Percentiles rank a stretch among this genome's conserved stretches.
Conservation (phyloP, 2,113 vertebrate genomes). For the Esox niger region DNA sequence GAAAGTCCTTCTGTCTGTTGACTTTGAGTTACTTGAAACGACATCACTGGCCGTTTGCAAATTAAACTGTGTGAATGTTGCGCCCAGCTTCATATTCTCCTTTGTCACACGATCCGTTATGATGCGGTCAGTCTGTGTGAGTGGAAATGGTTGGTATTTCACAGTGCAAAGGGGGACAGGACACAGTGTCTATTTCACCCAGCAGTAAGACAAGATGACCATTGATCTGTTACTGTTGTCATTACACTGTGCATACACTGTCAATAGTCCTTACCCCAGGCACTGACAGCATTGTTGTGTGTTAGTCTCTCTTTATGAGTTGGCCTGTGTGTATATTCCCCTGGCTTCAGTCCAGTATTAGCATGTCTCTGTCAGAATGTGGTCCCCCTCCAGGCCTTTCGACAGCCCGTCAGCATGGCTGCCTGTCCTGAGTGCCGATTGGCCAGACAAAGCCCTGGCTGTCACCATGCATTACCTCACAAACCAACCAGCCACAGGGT, state of each 20-base stretch:
- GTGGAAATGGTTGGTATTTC: too few relatives aligned
- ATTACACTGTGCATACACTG: background rate
- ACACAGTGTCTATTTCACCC: background rate
- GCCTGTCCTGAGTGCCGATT: conserved; percentile 25
- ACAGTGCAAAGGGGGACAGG: background rate
- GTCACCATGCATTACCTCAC: conserved; percentile 48
- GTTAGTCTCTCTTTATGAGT: background rate
- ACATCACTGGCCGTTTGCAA: too few relatives aligned
- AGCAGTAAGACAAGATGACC: background rate
- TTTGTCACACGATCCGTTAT: too few relatives aligned
- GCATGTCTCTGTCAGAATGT: conserved; percentile 30
- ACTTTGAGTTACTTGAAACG: too few relatives aligned
- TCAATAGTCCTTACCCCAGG: conserved; percentile 2
- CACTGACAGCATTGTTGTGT: background rate
- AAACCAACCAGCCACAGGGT: conserved; percentile 12
- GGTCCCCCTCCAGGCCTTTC: conserved; percentile 26
- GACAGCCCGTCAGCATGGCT: conserved; percentile 32
- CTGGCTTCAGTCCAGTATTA: conserved; percentile 10
- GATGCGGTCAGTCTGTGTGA: too few relatives aligned
- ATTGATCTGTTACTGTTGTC: conserved; percentile 1
- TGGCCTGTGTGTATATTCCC: background rate
- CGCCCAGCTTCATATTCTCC: too few relatives aligned
- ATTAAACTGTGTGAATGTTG: too few relatives aligned
- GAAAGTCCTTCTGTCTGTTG: too few relatives aligned
- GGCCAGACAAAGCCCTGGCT: conserved; percentile 42